These are phyloP conservation scores for Idris sp. DNA, from an alignment of 1,140 invertebrate species.

Conservation along the genomic window DNA sequence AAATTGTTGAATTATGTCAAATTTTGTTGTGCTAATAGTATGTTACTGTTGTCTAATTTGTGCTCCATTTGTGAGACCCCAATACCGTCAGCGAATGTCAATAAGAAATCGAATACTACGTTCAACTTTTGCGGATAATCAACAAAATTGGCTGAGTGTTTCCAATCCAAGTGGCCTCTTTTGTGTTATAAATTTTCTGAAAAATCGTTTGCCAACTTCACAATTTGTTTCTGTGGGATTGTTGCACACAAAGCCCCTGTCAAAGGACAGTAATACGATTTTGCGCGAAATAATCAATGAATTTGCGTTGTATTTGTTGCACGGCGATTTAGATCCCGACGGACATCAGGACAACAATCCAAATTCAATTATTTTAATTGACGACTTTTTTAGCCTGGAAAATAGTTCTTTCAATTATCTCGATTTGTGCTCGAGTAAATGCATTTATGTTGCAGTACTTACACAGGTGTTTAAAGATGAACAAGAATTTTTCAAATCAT, in stretches of 20 bases:
- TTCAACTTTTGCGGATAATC: too few species aligned
- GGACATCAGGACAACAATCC: background rate
- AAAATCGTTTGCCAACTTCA: slow-evolving; percentile 5
- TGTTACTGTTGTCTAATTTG: too few species aligned
- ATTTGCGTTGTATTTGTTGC: slow-evolving; percentile 35
- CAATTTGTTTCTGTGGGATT: slow-evolving; percentile 7
- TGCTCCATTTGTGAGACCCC: too few species aligned
- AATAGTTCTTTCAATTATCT: slow-evolving; percentile 11
- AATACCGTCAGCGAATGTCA: too few species aligned
- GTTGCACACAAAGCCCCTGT: background rate
- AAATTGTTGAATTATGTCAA: too few species aligned
- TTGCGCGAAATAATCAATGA: background rate
- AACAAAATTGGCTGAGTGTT: background rate
- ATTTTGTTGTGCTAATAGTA: too few species aligned
- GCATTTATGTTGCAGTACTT: slow-evolving; percentile 57
- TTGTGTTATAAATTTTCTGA: slow-evolving; percentile 19
- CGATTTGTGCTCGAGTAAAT: slow-evolving; percentile 62
- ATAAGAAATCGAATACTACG: too few species aligned
- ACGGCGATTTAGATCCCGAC: background rate
- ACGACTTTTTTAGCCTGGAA: slow-evolving; percentile 37
- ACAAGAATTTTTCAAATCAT: slow-evolving; percentile 45
- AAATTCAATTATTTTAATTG: slow-evolving; percentile 58
- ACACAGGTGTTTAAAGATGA: slow-evolving; percentile 35
- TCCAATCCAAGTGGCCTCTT: slow-evolving; percentile 10
- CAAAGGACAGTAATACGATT: slow-evolving; percentile 6